Evolutionary conservation across 1,140 invertebrate genomes (phyloP), one percentile per base, ranked within the genome.

Genomic region (Heliothis virescens): DNA sequence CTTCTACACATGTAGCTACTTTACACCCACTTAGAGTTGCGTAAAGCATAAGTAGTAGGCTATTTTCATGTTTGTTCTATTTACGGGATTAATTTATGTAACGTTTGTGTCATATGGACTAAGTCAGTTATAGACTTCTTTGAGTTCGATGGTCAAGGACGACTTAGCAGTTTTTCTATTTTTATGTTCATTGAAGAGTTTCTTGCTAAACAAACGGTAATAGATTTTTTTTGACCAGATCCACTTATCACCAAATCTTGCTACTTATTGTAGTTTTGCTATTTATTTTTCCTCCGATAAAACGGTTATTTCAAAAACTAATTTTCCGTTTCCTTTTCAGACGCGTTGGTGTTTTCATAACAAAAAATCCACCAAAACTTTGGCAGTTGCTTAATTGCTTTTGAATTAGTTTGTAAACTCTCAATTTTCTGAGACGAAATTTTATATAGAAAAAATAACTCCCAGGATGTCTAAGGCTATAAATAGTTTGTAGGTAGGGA

Each of bases 11-110:
- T 7, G 29, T 71, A 50, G 59, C 52, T 79, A 59, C 41, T 29
- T 65, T 73, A 41, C 50, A 26, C 15, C 48, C 50, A 53, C 41
- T 26, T 29, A 16, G 2, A 15, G 50, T 71, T 71, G 50, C 48
- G 67, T 71, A 71, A 67, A 50, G 13, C 47, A 34, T 63, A n/a
- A 57, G 55, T 57, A 10, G 16, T 21, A n/a, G 18, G 55, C 18
- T 57, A 21, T 57, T 57, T 57, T 41, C 34, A 41, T 41, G 34
- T 41, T 41, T 41, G 34, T 41, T 41, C 34, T 41, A 41, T 41
- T 41, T 18, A 10, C 10, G n/a, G 16, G 55, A 57, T 57, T 57
- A 53, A 10, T 57, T 57, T 57, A 57, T 57, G 55, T 57, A 57
- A 57, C 16, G 55, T 55, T 41, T 41, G 34, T 41, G 34, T 41